Conservation (phyloP, 1,140 invertebrate species). For the Rhyacophila brunnea region DNA sequence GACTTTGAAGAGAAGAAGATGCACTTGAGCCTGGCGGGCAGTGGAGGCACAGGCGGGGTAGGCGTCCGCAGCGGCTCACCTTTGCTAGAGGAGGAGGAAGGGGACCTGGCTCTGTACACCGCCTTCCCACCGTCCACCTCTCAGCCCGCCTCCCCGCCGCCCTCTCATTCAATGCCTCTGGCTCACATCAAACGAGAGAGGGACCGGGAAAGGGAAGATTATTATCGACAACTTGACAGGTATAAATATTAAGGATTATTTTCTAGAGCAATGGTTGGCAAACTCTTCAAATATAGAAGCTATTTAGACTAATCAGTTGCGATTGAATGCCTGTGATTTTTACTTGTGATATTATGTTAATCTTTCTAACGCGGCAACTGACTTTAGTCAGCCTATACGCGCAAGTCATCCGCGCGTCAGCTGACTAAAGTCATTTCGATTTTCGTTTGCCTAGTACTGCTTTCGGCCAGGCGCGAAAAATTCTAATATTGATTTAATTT, state of each 20-base stretch:
- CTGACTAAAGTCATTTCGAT: too few species aligned
- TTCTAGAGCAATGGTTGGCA: too few species aligned
- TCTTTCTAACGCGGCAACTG: too few species aligned
- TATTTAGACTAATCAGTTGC: too few species aligned
- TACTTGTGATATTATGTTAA: too few species aligned
- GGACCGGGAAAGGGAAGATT: slow-evolving; percentile 16
- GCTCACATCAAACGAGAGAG: slow-evolving; percentile 24
- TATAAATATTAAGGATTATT: not conserved
- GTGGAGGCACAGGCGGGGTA: slow-evolving; percentile 27
- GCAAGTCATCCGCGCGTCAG: too few species aligned
- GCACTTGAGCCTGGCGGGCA: slow-evolving; percentile 70
- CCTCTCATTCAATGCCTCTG: slow-evolving; percentile 49
- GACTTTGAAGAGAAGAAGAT: slow-evolving; percentile 97
- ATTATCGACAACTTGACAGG: slow-evolving; percentile 20
- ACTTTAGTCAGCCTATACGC: too few species aligned
- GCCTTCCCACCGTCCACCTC: slow-evolving; percentile 43
- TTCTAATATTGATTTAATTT: too few species aligned
- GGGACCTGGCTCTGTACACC: slow-evolving; percentile 62
- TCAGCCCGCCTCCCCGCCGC: slow-evolving; percentile 40
- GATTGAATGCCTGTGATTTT: too few species aligned
- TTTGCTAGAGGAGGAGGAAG: slow-evolving; percentile 72
- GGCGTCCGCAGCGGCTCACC: slow-evolving; percentile 36
- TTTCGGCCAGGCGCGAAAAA: too few species aligned
- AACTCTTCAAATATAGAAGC: too few species aligned
- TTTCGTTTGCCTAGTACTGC: too few species aligned